Base-by-base conservation (phyloP, 2,888 invertebrate species). In the Cantharis nigra region DNA sequence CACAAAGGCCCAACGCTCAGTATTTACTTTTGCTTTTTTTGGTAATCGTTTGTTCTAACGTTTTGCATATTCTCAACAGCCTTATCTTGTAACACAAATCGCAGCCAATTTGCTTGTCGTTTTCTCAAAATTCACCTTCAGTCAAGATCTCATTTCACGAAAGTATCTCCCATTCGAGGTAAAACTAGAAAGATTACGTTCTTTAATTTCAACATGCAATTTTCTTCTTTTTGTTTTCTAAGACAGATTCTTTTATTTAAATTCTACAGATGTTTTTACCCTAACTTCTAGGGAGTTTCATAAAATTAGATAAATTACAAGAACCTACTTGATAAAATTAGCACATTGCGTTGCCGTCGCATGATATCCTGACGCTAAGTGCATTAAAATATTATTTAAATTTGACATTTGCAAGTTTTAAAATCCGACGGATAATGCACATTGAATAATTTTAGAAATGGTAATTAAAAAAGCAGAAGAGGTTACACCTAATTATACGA, bases 121-220 rank as follows among this genome's bases (percentile, higher is more conserved):
- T 80, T 80, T 78, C 79, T 75, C 77, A 79, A 79, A 81, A 80
- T 81, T 79, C 80, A 78, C 77, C 76, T 78, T 78, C 71, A 80
- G 78, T 74, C 76, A 67, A 67, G 74, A 79, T 79, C 81, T 80
- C 81, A 80, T 82, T 82, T 82, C 81, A 79, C 79, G 78, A 83
- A 82, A 83, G 80, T 79, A 81, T 80, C 78, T 80, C 78, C 74
- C 77, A 77, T 80, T 81, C 80, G 82, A 83, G 82, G 82, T 82
- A 80, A 63, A 79, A 82, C 81, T 82, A 80, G 82, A 72, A 79
- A 82, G 81, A 82, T 83, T 83, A 82, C 82, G 74, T 73, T 78
- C 76, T 75, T 71, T 77, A 71, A 70, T 79, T 65, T 76, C 73
- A 70, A 79, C 72, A 80, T 74, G 75, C 82, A 84, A 82, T 84